A percentile compares a stretch with the other conserved stretches of the same genome.
Evolutionary conservation across 2,797 vertebrate genomes (phyloP).

Genomic region (Peromyscus melanophrys): DNA sequence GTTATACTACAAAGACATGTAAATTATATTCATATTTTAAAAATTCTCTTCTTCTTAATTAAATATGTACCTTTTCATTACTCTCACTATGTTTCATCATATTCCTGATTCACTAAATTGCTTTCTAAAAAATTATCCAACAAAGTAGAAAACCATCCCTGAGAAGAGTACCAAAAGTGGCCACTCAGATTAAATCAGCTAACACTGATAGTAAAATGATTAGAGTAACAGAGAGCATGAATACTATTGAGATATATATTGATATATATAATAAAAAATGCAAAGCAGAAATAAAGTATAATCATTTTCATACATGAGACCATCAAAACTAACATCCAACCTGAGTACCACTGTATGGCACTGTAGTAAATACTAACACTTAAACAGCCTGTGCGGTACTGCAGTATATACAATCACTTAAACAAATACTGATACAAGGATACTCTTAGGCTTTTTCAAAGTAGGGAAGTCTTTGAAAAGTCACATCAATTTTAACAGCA

Average conservation of each 20-base stretch:
- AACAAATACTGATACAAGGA: constrained; percentile 11
- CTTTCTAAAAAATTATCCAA: constrained; percentile 12
- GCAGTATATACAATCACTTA: background rate
- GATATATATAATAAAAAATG: background rate
- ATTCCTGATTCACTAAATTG: constrained; percentile 54
- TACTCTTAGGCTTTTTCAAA: background rate
- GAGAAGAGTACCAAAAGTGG: constrained; percentile 30
- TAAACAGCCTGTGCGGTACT: background rate
- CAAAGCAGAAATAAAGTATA: constrained; percentile 32
- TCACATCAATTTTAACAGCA: constrained; percentile 25
- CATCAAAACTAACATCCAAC: background rate
- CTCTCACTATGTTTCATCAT: background rate
- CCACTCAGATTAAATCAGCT: background rate
- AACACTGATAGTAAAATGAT: background rate
- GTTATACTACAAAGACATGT: background rate
- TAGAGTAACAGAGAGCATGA: background rate
- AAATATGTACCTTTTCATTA: constrained; percentile 54
- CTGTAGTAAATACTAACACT: background rate
- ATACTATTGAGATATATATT: background rate
- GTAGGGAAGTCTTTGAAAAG: constrained; percentile 31
- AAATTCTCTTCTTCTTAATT: constrained; percentile 13
- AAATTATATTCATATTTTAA: constrained; percentile 36
- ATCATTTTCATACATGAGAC: constrained; percentile 27
- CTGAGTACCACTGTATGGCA: background rate
- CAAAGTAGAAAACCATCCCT: constrained; percentile 39